Evolutionary conservation across 2,888 invertebrate genomes (phyloP).

Genomic region (Koerneria pararmatus): DNA sequence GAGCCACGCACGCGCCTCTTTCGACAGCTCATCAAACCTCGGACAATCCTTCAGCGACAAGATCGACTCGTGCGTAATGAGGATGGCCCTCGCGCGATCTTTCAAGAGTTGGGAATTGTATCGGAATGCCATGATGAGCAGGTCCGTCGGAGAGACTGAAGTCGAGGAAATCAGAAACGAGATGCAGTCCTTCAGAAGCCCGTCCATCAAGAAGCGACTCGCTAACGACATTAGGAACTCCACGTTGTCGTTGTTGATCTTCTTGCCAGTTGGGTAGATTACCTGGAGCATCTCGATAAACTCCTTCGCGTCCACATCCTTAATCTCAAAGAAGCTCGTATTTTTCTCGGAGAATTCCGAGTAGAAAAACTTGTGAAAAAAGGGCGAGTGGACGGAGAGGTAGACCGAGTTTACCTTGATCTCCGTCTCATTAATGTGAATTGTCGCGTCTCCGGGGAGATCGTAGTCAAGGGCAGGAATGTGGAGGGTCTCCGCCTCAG

Average conservation of each 20-base stretch:
- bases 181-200: slow-evolving; percentile 12
- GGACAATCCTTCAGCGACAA: slow-evolving; percentile 1
- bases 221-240: slow-evolving; percentile 17
- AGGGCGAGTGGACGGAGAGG: slow-evolving; percentile 22
- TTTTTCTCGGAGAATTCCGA: slow-evolving; percentile 5
- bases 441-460: too few relatives aligned
- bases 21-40: slow-evolving; percentile 18
- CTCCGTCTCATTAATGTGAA: too few relatives aligned
- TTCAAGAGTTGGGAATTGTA: slow-evolving; percentile 15
- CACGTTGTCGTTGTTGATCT: slow-evolving; percentile 21
- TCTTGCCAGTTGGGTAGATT: slow-evolving; percentile 18
- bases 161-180: slow-evolving; percentile 14
- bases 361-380: slow-evolving; percentile 23
- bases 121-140: slow-evolving; percentile 19
- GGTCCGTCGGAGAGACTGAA: slow-evolving; percentile 1
- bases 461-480: too few relatives aligned
- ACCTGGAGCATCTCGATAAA: slow-evolving; percentile 21
- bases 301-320: slow-evolving; percentile 8
- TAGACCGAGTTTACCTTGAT: too few relatives aligned
- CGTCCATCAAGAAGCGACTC: slow-evolving; percentile 22
- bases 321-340: neutral
- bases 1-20: slow-evolving; percentile 22
- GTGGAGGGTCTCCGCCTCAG: too few relatives aligned
- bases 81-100: slow-evolving; percentile 11
- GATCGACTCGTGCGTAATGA: slow-evolving; percentile 21